Base-by-base conservation (phyloP, 2,888 invertebrate genomes). In the Dilophus febrilis region DNA sequence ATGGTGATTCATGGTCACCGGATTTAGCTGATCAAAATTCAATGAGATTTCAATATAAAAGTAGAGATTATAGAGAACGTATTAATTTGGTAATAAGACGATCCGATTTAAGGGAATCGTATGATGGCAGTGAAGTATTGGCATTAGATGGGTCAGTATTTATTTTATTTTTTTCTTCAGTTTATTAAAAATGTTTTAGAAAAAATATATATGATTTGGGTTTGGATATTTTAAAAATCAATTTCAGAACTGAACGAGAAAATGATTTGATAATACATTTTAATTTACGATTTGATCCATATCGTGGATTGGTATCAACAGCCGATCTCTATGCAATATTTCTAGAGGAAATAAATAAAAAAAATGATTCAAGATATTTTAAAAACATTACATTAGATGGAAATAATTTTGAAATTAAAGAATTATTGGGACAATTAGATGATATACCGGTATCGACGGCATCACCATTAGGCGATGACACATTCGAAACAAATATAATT, bases 221-320 rank as follows among this genome's bases (percentile, higher is more conserved):
- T n/a, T n/a, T n/a, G n/a, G n/a, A n/a, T n/a, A n/a, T n/a, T 14
- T 32, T 32, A 14, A n/a, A 12, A 8, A 31, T 32, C 11, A 13
- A 22, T 22, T 22, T 22, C 29, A 39, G 39, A 26, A 66, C 68
- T 41, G 77, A 77, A 51, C 73, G 71, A 30, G 71, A 76, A 42
- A 58, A 57, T 42, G 81, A 83, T 44, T 66, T 85, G 39, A 72
- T 81, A 36, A 80, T 90, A 1, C 85, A 87, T 55, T 88, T 90
- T 56, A 85, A 86, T 54, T 69, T 88, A 40, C 77, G 79, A 40
- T 84, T 90, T 51, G 84, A 88, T 62, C 82, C 85, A 1, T 74
- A 78, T 44, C 70, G 72, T 48, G 74, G 72, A 12, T 65, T 72
- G 2, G 76, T 84, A 19, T 70, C 68, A 43, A 73, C 76, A 0